phyloP scores from a whole-genome alignment of 2,797 vertebrate species.

The Sus cebifrons region DNA sequence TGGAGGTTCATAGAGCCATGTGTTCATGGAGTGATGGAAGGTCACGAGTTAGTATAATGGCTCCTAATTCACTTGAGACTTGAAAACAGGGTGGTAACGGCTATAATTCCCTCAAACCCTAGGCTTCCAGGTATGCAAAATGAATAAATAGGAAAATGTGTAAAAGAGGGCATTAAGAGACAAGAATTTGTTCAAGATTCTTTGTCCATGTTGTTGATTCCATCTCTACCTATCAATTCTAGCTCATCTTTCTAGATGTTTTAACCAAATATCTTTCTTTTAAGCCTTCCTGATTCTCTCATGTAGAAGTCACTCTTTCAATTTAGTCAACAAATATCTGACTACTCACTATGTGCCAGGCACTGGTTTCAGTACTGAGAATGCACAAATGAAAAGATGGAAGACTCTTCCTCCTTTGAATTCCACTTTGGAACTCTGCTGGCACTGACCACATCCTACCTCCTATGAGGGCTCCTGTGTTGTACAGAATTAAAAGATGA shows the following conservation, averaged over 20 bases:
- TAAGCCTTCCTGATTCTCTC: neutral
- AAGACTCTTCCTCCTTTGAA: neutral
- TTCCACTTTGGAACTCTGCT: neutral
- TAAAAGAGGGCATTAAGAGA: neutral
- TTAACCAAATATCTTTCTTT: constrained; percentile 9
- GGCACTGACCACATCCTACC: neutral
- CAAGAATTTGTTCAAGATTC: neutral
- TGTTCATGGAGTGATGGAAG: neutral
- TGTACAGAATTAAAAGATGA: neutral
- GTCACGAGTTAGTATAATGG: neutral
- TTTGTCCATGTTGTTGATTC: neutral
- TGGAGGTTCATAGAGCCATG: neutral
- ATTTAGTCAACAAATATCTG: neutral
- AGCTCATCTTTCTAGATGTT: neutral
- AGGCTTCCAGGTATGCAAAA: neutral
- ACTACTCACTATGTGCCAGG: neutral
- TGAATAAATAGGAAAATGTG: neutral
- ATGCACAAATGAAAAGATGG: neutral
- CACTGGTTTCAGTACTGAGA: neutral
- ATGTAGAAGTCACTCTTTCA: neutral
- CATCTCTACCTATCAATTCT: neutral
- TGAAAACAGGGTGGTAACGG: neutral
- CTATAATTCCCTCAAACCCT: neutral
- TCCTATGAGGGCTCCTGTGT: neutral
- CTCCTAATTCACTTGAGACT: neutral